Conservation (phyloP, 2,113 vertebrate species). For the Sphyrna mokarran region DNA sequence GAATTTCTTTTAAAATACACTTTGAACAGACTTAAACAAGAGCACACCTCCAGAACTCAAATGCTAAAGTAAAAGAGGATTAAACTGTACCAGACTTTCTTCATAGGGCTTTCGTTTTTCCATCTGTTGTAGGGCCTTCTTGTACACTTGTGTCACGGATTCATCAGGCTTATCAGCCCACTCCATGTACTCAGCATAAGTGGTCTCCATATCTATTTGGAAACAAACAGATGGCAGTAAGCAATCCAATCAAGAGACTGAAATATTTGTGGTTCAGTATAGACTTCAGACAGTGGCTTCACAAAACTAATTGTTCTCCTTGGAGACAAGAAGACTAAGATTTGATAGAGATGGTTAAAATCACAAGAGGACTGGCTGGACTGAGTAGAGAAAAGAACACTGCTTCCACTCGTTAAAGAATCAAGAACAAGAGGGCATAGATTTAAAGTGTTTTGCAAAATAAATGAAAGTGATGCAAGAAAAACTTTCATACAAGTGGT, state of each 20-base stretch:
- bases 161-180: conserved; percentile 81
- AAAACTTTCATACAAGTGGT: too few species aligned
- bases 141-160: conserved; percentile 63
- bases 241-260: not conserved
- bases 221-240: not conserved
- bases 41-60: not conserved
- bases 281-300: not conserved
- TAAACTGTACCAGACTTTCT: conserved; percentile 71
- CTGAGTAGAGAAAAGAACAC: too few species aligned
- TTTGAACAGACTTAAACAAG: not conserved
- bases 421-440: too few species aligned
- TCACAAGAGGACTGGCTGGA: too few species aligned
- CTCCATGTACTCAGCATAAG: conserved; percentile 81
- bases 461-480: too few species aligned
- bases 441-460: too few species aligned
- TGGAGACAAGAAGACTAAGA: too few species aligned
- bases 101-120: conserved; percentile 75
- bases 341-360: too few species aligned
- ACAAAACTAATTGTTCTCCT: not conserved
- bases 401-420: too few species aligned
- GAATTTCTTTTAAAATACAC: not conserved
- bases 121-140: conserved; percentile 73
- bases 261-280: not conserved
- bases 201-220: conserved; percentile 79
- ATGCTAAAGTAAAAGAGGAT: not conserved